Percentiles rank a stretch among this genome's conserved stretches.
Conservation (phyloP, 2,797 vertebrate genomes). For the Toxotes lorentzi region DNA sequence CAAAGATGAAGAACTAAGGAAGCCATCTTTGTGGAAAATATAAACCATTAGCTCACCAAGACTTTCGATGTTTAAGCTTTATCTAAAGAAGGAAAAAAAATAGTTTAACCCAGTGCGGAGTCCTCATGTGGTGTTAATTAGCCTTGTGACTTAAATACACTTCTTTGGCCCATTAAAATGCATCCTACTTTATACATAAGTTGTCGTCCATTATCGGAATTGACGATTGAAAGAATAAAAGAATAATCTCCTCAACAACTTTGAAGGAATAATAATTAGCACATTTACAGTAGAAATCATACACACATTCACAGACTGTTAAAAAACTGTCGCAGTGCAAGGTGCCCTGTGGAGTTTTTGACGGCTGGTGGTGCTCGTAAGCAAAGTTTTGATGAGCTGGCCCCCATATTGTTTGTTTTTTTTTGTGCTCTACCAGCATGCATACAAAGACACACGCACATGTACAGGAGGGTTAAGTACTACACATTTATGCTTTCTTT, state of each 20-base stretch:
- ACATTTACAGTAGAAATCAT: not conserved
- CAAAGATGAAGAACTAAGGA: conserved; percentile 57
- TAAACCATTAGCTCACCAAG: conserved; percentile 45
- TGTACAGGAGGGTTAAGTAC: too few relatives aligned
- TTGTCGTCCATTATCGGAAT: not conserved
- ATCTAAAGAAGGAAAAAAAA: not conserved
- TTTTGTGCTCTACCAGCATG: not conserved
- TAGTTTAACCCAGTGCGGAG: not conserved
- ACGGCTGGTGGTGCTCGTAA: not conserved
- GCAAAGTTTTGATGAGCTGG: not conserved
- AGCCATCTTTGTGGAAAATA: conserved; percentile 65
- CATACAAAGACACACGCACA: too few relatives aligned
- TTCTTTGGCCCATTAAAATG: not conserved
- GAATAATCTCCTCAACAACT: not conserved
- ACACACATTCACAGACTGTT: not conserved
- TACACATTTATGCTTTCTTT: too few relatives aligned
- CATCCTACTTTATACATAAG: not conserved
- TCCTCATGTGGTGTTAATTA: not conserved
- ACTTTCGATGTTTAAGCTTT: conserved; percentile 34
- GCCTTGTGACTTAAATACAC: not conserved
- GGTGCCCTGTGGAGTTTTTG: not conserved
- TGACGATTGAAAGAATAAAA: not conserved
- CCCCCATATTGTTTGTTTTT: too few relatives aligned
- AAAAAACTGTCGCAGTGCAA: not conserved
- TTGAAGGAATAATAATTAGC: not conserved